Evolutionary conservation across 1,140 invertebrate species (phyloP).

Genomic region (Meteorus sp.): DNA sequence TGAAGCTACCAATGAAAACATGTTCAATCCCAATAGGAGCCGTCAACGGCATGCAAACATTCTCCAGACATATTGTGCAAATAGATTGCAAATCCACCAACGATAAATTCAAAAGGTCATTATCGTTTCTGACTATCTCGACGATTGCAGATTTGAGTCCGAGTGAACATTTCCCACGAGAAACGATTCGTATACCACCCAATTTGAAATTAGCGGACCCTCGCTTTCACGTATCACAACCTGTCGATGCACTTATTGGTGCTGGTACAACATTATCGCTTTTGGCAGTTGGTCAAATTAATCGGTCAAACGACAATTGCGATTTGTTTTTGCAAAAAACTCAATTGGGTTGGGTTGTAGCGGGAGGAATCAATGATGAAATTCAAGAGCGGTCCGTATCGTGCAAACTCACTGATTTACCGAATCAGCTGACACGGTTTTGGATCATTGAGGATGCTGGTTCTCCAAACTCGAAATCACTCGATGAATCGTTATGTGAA

Average conservation of each 20-base stretch:
- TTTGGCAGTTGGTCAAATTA: conserved; percentile 23
- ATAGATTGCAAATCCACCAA: conserved; percentile 15
- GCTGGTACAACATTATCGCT: conserved; percentile 18
- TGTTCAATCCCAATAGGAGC: conserved; percentile 14
- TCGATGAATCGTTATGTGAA: conserved; percentile 10
- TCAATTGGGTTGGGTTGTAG: conserved; percentile 21
- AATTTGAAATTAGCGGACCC: conserved; percentile 27
- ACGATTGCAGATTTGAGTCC: conserved; percentile 22
- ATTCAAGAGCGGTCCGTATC: not conserved
- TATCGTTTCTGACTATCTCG: conserved; percentile 21
- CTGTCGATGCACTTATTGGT: conserved; percentile 23
- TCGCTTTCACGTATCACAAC: conserved; percentile 21
- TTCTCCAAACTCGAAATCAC: not conserved
- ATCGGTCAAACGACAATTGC: conserved; percentile 11
- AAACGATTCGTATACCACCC: conserved; percentile 20
- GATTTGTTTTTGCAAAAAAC: conserved; percentile 26
- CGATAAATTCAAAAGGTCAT: conserved; percentile 21
- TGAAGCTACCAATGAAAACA: conserved; percentile 15
- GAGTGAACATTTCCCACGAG: conserved; percentile 21
- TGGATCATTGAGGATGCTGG: conserved; percentile 15
- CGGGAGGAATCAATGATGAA: conserved; percentile 1
- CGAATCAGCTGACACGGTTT: conserved; percentile 15
- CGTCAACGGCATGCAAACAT: conserved; percentile 21
- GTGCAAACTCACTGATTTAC: conserved; percentile 17
- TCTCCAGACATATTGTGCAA: conserved; percentile 21